Base-by-base conservation (phyloP, 2,113 vertebrate genomes). In the Patagioenas fasciata region DNA sequence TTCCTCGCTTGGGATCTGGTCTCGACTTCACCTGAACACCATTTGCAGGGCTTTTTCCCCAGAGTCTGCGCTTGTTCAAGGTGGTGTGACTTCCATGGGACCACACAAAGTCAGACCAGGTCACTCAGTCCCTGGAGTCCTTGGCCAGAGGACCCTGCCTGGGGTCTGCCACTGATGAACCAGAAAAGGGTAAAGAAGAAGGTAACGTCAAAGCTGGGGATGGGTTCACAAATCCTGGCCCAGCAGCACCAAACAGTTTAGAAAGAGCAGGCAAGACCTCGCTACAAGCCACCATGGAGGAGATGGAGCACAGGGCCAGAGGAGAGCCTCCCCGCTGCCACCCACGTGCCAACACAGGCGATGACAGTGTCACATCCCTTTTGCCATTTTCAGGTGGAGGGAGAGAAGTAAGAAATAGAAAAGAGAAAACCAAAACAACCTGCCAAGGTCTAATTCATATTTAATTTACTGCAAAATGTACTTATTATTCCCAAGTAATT, bases 391-490 rank as follows among this genome's bases (percentile, higher is more conserved):
- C 81, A 94, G 91, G 83, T 85, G 80, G 67, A 87, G 28, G 74
- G 61, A 91, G 54, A 60, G 70, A 81, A 91, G 84, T 62, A 53
- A 74, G 26, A 2, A 48, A 36, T 66, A 91, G 77, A 48, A 61
- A 14, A 6, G 6, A 20, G 12, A 47, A 40, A 5, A 0, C 24
- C 69, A 88, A 88, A 96, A 93, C 89, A 96, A 95, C 89, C 80
- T 95, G 92, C 91, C 96, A 97, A 91, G 83, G 85, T 96, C 96
- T 98, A 97, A 98, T 98, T 98, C 98, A 98, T 98, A 98, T 98
- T 98, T 98, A 98, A 98, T 98, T 98, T 97, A 97, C 97, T 98
- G 96, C 97, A 97, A 98, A 98, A 97, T 96, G 97, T 97, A 97
- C 95, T 98, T 98, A 97, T 97, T 98, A 97, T 97, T 97, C 96